Conservation (phyloP, 2,113 vertebrate species). For the Ploceus nigricollis region DNA sequence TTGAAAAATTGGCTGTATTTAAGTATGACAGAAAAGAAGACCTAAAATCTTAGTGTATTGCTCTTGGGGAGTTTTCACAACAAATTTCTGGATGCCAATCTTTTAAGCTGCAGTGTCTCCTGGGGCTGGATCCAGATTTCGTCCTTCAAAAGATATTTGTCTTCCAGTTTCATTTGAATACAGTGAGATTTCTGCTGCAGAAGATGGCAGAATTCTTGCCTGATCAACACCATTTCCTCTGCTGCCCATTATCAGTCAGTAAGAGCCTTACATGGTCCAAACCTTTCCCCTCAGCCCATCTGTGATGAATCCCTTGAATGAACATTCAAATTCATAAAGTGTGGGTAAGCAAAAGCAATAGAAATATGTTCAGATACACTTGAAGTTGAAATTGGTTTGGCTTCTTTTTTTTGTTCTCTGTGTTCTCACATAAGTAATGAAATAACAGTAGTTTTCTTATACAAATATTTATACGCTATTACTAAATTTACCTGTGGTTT, state of each 20-base stretch:
- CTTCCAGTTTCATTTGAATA: background rate
- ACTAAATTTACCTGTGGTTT: slow-evolving; percentile 39
- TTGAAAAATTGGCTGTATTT: background rate
- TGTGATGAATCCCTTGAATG: background rate
- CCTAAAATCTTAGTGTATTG: background rate
- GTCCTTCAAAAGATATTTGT: background rate
- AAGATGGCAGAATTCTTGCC: background rate
- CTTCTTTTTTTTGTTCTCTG: background rate
- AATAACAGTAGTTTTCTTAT: slow-evolving; percentile 4
- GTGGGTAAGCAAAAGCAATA: background rate
- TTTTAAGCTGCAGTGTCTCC: background rate
- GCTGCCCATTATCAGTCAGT: background rate
- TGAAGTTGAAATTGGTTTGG: background rate
- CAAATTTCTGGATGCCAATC: background rate
- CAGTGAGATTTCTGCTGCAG: background rate
- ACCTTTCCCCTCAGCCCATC: background rate
- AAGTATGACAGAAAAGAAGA: background rate
- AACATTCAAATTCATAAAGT: background rate
- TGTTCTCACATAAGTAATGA: slow-evolving; percentile 1
- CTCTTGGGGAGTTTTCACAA: background rate
- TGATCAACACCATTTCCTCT: background rate
- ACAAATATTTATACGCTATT: background rate
- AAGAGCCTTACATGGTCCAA: background rate
- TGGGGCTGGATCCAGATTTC: background rate
- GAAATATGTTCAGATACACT: background rate